Evolutionary conservation across 2,888 invertebrate species (phyloP).

Genomic region (Pherbina coryleti): DNA sequence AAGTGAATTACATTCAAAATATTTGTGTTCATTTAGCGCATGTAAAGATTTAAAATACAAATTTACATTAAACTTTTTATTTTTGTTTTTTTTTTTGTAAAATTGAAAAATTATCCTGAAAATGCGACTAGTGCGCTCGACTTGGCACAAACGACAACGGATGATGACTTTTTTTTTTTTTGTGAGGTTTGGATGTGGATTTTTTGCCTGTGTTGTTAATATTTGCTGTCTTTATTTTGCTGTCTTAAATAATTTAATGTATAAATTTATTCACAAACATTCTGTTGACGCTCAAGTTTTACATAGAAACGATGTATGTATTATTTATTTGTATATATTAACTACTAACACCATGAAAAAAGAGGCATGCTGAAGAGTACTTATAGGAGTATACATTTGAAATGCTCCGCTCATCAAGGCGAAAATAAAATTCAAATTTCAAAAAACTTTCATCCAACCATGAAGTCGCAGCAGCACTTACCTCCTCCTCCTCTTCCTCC

Average conservation of each 20-base stretch:
- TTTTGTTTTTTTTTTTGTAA: not conserved
- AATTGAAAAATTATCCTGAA: not conserved
- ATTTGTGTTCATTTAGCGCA: not conserved
- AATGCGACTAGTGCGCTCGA: not conserved
- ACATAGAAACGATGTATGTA: too few relatives aligned
- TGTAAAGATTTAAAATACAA: not conserved
- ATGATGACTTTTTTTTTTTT: not conserved
- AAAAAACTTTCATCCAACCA: too few relatives aligned
- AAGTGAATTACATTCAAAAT: not conserved
- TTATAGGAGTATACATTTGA: too few relatives aligned
- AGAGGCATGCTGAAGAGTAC: too few relatives aligned
- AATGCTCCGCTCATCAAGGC: too few relatives aligned
- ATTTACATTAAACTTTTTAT: not conserved
- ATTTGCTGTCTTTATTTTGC: not conserved
- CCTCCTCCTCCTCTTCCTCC: too few relatives aligned
- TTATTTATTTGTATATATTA: too few relatives aligned
- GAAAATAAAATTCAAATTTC: too few relatives aligned
- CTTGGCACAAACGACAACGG: not conserved
- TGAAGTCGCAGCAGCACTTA: too few relatives aligned
- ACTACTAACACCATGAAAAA: too few relatives aligned
- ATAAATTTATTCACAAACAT: conserved; percentile 3
- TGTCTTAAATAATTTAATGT: not conserved
- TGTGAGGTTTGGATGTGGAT: not conserved
- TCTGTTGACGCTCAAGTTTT: not conserved
- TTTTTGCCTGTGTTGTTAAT: not conserved